Percentiles rank a stretch among this genome's conserved stretches.
Conservation (phyloP, 2,113 vertebrate species). For the Pica pica region DNA sequence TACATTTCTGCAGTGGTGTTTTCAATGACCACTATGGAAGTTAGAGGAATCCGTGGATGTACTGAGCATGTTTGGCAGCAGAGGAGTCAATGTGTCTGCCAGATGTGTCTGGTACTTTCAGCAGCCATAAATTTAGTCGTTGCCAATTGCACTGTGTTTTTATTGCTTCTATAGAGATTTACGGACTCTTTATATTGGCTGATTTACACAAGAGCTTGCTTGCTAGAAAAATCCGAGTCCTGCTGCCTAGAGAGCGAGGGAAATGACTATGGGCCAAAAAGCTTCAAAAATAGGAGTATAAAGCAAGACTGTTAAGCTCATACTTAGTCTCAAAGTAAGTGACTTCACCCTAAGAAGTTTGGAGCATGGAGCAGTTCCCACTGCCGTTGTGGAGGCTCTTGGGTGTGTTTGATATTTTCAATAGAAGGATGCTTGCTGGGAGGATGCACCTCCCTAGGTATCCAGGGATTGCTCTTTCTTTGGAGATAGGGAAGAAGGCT, state of each 20-base stretch:
- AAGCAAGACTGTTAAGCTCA: slow-evolving; percentile 23
- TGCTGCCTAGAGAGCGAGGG: not conserved
- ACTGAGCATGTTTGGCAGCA: not conserved
- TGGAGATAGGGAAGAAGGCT: not conserved
- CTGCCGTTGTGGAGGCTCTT: not conserved
- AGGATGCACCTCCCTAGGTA: not conserved
- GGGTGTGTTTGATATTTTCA: not conserved
- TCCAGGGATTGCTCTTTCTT: not conserved
- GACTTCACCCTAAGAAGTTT: slow-evolving; percentile 32
- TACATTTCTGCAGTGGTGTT: not conserved
- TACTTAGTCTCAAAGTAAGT: slow-evolving; percentile 24
- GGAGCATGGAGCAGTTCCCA: not conserved
- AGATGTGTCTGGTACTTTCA: slow-evolving; percentile 37
- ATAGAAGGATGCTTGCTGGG: not conserved
- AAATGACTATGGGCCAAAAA: not conserved
- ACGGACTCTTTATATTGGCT: slow-evolving; percentile 53
- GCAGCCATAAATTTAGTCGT: slow-evolving; percentile 18
- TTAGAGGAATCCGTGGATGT: not conserved
- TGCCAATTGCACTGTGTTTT: slow-evolving; percentile 47
- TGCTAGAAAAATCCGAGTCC: slow-evolving; percentile 7
- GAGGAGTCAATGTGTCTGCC: slow-evolving; percentile 25
- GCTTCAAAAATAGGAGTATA: slow-evolving; percentile 20
- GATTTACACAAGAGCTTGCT: slow-evolving; percentile 29
- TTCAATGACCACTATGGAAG: not conserved
- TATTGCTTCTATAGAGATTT: slow-evolving; percentile 58